Evolutionary conservation across 1,140 invertebrate species (phyloP), one percentile per base, ranked within the genome.

Genomic region (Diuraphis noxia): DNA sequence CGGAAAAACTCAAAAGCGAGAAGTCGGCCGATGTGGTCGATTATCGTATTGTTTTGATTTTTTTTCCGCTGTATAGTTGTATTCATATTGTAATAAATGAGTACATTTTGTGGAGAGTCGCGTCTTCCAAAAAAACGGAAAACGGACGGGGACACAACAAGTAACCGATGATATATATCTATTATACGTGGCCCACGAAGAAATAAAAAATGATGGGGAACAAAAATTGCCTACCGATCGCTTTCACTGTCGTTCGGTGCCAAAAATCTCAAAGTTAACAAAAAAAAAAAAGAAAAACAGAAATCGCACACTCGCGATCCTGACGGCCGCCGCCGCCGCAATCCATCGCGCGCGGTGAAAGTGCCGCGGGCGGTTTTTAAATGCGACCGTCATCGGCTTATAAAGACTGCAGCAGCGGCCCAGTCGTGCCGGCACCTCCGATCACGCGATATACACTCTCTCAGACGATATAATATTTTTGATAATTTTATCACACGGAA

Each of bases 331-430:
- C 40, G 13, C 25, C 30, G n/a, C 38, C 40, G 40, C 30, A n/a
- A n/a, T 82, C 43, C n/a, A 46, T 36, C 41, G 79, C 82, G 82
- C 34, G n/a, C 85, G 36, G 85, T 86, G 85, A 86, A 86, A 86
- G 85, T 86, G 43, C 46, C 21, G 5, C 34, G 21, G 34, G 85
- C 85, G 85, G 34, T 82, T 86, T 86, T 49, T 36, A 36, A 86
- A 52, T 52, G 8, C 46, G 34, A 86, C 34, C 43, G 85, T 36
- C 34, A 23, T 34, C 85, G 43, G 85, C 43, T n/a, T n/a, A n/a
- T n/a, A 4, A 86, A 52, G 85, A 86, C 85, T 36, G 46, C 85
- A 43, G 38, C 41, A 46, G n/a, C 84, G 34, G 43, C 21, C 41
- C 82, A 85, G 84, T 49, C 43, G 84, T 49, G 46, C 84, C 84